Conservation (phyloP, 1,140 invertebrate genomes). For the Euura lappo region DNA sequence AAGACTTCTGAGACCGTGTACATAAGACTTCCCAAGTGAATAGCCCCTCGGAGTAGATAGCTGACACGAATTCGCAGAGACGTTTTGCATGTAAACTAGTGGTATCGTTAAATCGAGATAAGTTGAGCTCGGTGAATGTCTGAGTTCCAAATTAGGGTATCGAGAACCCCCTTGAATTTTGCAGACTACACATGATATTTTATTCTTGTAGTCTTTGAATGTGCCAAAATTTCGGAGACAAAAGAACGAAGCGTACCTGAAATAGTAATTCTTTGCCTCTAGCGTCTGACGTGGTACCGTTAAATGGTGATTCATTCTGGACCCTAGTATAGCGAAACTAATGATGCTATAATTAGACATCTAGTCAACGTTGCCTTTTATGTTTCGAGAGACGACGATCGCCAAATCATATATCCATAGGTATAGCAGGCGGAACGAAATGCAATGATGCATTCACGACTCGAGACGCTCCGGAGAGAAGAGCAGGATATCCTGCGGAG, state of each 20-base stretch:
- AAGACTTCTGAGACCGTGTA: too few relatives aligned
- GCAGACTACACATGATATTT: too few relatives aligned
- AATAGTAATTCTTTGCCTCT: background rate
- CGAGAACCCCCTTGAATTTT: too few relatives aligned
- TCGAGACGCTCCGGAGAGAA: background rate
- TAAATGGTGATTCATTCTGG: background rate
- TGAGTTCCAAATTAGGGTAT: too few relatives aligned
- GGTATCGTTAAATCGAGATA: too few relatives aligned
- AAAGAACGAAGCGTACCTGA: background rate
- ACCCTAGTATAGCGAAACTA: background rate
- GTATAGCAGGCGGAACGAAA: background rate
- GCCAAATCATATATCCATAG: background rate
- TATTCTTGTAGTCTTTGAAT: too few relatives aligned
- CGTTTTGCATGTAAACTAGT: too few relatives aligned
- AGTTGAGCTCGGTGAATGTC: too few relatives aligned
- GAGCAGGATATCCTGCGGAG: too few relatives aligned
- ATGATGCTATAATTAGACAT: slow-evolving; percentile 1
- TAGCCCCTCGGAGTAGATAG: too few relatives aligned
- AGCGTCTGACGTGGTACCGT: background rate
- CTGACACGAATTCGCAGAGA: too few relatives aligned
- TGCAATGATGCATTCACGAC: slow-evolving; percentile 1
- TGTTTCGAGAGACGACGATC: background rate
- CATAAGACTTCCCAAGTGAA: too few relatives aligned
- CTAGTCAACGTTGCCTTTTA: background rate
- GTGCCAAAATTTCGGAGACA: background rate